Evolutionary conservation across 2,797 vertebrate species (phyloP).

Genomic region (Neostethus bicornis): DNA sequence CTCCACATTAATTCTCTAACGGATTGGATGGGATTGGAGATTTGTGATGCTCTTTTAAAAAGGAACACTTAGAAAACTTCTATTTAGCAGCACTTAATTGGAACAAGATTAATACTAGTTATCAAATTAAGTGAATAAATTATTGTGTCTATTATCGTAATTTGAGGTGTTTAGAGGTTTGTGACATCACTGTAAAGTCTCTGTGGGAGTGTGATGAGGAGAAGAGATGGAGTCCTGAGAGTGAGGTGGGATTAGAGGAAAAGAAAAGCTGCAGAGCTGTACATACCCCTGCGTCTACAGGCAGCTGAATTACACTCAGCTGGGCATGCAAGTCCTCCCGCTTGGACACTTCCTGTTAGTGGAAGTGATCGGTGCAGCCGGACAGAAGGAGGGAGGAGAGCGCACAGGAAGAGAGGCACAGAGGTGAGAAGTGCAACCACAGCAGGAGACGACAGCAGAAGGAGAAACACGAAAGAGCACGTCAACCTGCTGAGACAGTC

Average conservation of each 20-base stretch:
- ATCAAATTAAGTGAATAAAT: slow-evolving; percentile 13
- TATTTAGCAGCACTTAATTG: slow-evolving; percentile 2
- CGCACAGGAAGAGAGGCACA: slow-evolving; percentile 48
- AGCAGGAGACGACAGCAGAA: slow-evolving; percentile 55
- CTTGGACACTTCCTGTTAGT: slow-evolving; percentile 94
- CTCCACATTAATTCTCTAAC: slow-evolving; percentile 24
- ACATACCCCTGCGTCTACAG: slow-evolving; percentile 97
- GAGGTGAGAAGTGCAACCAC: slow-evolving; percentile 52
- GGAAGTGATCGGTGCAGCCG: slow-evolving; percentile 78
- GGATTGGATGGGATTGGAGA: slow-evolving; percentile 22
- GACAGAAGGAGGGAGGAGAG: slow-evolving; percentile 53
- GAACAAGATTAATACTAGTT: slow-evolving; percentile 5
- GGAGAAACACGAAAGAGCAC: slow-evolving; percentile 53
- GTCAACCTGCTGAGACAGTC: slow-evolving; percentile 39
- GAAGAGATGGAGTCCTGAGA: slow-evolving; percentile 20
- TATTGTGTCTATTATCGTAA: slow-evolving; percentile 5
- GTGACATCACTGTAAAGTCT: slow-evolving; percentile 35
- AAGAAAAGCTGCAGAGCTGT: slow-evolving; percentile 73
- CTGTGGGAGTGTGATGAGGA: slow-evolving; percentile 4
- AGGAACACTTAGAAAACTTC: neutral
- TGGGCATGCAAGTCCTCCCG: slow-evolving; percentile 94
- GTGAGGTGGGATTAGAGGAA: slow-evolving; percentile 14
- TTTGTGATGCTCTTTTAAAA: slow-evolving; percentile 12
- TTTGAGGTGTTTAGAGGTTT: slow-evolving; percentile 19
- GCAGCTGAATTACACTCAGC: slow-evolving; percentile 98